phyloP scores from a whole-genome alignment of 2,888 invertebrate genomes.

The Adelphocoris suturalis region DNA sequence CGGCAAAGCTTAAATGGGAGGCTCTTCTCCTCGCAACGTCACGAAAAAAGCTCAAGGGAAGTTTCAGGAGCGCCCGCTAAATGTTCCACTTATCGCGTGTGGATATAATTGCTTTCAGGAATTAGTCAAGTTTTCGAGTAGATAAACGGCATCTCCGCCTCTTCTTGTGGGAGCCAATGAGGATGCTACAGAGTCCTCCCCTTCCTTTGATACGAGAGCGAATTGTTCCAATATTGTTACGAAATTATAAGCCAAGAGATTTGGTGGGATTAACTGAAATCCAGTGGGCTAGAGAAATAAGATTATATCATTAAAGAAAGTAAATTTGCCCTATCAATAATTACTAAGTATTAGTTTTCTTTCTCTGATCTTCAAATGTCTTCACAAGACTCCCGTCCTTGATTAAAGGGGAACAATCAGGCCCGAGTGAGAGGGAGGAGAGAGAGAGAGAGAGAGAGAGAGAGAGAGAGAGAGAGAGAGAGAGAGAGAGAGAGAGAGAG shows the following conservation, averaged over 20 bases:
- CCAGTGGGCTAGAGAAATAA: too few species aligned
- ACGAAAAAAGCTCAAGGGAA: background rate
- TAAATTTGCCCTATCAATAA: too few species aligned
- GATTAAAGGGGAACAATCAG: too few species aligned
- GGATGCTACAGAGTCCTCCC: background rate
- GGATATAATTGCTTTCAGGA: conserved; percentile 47
- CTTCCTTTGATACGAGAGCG: background rate
- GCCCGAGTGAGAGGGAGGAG: too few species aligned
- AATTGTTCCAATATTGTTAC: conserved; percentile 11
- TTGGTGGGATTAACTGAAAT: too few species aligned
- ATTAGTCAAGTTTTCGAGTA: conserved; percentile 38
- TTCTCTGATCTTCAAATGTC: too few species aligned
- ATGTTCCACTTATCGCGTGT: conserved; percentile 38
- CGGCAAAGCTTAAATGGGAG: conserved; percentile 27
- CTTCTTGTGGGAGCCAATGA: background rate
- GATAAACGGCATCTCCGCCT: background rate
- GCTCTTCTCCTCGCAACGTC: conserved; percentile 1
- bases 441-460: too few species aligned
- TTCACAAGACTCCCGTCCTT: too few species aligned
- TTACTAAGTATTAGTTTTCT: too few species aligned
- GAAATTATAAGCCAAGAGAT: background rate
- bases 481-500: too few species aligned
- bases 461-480: too few species aligned
- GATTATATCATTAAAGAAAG: too few species aligned
- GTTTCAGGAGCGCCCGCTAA: background rate